These are phyloP conservation scores for Prenolepis imparis DNA, from an alignment of 2,888 invertebrate genomes.

Conservation along the genomic window DNA sequence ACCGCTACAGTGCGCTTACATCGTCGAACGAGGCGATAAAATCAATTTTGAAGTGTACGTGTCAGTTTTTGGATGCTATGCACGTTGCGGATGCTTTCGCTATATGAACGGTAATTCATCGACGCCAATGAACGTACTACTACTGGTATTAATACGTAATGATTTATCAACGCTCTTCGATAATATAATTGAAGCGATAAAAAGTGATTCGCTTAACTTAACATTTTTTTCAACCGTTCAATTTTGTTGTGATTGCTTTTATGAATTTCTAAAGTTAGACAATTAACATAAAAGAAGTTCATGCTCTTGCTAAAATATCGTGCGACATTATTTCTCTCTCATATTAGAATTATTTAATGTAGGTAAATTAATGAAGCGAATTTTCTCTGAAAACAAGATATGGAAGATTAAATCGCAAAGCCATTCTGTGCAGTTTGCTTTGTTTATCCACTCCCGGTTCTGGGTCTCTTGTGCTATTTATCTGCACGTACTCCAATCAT, in stretches of 20 bases:
- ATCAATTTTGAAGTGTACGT: slow-evolving; percentile 46
- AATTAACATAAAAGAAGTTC: not conserved
- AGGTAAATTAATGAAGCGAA: not conserved
- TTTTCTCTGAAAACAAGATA: not conserved
- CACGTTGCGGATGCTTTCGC: slow-evolving; percentile 36
- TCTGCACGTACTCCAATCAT: slow-evolving; percentile 50
- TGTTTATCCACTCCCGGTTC: slow-evolving; percentile 1
- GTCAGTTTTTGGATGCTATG: slow-evolving; percentile 44
- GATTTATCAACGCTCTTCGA: slow-evolving; percentile 1
- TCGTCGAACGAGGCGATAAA: slow-evolving; percentile 41
- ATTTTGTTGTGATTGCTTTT: not conserved
- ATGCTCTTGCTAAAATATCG: not conserved
- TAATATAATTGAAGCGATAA: not conserved
- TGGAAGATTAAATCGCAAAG: not conserved
- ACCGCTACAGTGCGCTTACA: slow-evolving; percentile 11
- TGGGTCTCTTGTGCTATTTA: slow-evolving; percentile 1
- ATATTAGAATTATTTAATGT: not conserved
- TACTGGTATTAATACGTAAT: slow-evolving; percentile 11
- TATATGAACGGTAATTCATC: slow-evolving; percentile 2
- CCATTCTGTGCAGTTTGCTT: not conserved
- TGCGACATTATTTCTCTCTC: not conserved
- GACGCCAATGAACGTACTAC: not conserved
- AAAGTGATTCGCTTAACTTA: slow-evolving; percentile 5
- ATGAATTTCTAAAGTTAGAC: not conserved
- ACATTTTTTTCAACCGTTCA: not conserved